Base-by-base conservation (phyloP, 1,140 invertebrate genomes). In the Harpegnathos saltator region DNA sequence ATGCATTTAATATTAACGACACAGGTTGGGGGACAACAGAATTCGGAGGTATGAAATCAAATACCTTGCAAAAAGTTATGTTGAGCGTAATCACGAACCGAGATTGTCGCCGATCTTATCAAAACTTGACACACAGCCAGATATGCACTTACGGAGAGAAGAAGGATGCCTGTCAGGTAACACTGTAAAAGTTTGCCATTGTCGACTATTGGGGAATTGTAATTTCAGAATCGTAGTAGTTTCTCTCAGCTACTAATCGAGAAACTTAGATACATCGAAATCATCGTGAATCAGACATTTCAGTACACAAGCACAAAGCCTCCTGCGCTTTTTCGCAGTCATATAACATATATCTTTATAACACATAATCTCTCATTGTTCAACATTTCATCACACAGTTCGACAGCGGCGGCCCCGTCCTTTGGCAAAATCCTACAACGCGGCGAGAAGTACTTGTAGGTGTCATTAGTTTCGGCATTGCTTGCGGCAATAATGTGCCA, bases 391-490 rank as follows among this genome's bases (percentile, higher is more conserved):
- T 33, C 29, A 33, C 29, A 15, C 89, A 97, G 95, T 94, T 95
- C 73, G 97, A 97, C 90, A 97, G 96, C 38, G 97, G 97, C 19
- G 96, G 96, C 7, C 96, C 96, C 0, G 84, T 96, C 4, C 89
- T 96, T 11, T 96, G 95, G 93, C 91, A 94, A 52, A 95, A 96
- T 86, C 90, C 93, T 0, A 80, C 85, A 0, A 95, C 89, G 0
- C 92, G 91, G 11, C 89, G 93, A 14, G 82, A 95, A 0, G 93
- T 95, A 78, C 82, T 93, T 14, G 83, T 95, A 0, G 96, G 95
- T n/a, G 89, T 96, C n/a, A 94, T 96, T 48, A 95, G 94, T 73
- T 94, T 89, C 78, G 96, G 96, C n/a, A 77, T 85, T 11, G 93
- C 85, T 54, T 96, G 96, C 78, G 95, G 93, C 1, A 86, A 87